Conservation (phyloP, 2,888 invertebrate genomes). For the Volucella bombylans region DNA sequence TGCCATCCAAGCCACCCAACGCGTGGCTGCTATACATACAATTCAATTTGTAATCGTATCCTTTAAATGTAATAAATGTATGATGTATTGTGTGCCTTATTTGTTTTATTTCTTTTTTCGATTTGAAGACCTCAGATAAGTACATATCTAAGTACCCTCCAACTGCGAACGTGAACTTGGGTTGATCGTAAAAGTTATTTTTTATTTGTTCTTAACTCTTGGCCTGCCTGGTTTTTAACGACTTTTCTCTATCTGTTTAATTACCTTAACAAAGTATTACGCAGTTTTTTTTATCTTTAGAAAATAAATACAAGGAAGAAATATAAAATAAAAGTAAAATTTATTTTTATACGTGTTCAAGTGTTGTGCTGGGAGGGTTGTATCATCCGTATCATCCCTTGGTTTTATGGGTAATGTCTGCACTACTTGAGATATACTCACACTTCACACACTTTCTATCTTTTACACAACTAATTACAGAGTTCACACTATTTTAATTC, state of each 20-base stretch:
- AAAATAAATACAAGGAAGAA: constrained; percentile 1
- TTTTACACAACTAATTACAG: constrained; percentile 47
- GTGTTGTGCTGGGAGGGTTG: constrained; percentile 2
- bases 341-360: not conserved
- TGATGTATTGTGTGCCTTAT: constrained; percentile 28
- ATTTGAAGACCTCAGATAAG: constrained; percentile 39
- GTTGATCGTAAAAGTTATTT: constrained; percentile 46
- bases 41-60: constrained; percentile 21
- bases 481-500: constrained; percentile 56
- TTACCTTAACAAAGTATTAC: constrained; percentile 64
- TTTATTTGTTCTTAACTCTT: constrained; percentile 14
- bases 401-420: constrained; percentile 56
- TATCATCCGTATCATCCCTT: constrained; percentile 45
- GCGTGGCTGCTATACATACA: not conserved
- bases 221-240: constrained; percentile 47
- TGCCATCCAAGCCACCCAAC: not conserved
- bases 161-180: constrained; percentile 69
- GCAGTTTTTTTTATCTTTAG: constrained; percentile 31
- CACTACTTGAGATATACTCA: constrained; percentile 20
- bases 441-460: not conserved
- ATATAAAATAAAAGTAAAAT: not conserved
- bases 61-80: constrained; percentile 6
- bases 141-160: constrained; percentile 51
- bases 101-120: not conserved
- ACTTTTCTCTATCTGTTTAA: constrained; percentile 67